Conservation (phyloP, 2,888 invertebrate genomes). For the Operophtera brumata region DNA sequence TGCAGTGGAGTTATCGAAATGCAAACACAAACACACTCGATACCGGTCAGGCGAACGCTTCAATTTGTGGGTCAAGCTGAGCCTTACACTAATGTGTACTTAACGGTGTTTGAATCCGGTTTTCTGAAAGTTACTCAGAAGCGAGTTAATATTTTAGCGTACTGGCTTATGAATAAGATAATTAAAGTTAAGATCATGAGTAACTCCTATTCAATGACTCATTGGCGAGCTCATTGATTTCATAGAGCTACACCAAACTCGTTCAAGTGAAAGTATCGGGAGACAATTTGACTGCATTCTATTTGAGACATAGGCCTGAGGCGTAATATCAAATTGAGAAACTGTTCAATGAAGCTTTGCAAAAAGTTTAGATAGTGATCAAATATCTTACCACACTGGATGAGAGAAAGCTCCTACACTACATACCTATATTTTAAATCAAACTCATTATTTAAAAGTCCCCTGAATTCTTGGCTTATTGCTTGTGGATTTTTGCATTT, state of each 20-base stretch:
- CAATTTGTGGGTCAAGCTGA: conserved; percentile 65
- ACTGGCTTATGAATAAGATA: conserved; percentile 34
- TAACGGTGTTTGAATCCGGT: conserved; percentile 70
- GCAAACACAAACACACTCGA: conserved; percentile 45
- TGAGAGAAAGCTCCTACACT: conserved; percentile 17
- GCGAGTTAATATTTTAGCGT: conserved; percentile 39
- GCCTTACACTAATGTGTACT: conserved; percentile 56
- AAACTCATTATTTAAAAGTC: not conserved
- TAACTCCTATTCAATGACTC: conserved; percentile 20
- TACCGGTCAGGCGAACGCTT: conserved; percentile 40
- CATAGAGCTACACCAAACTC: conserved; percentile 43
- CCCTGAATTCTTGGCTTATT: not conserved
- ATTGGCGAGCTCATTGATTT: conserved; percentile 40
- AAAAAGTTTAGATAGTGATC: conserved; percentile 11
- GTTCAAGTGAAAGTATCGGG: conserved; percentile 58
- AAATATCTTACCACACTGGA: not conserved
- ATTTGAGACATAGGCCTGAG: conserved; percentile 1
- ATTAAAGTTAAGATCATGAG: conserved; percentile 32
- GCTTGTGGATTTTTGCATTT: not conserved
- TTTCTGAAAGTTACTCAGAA: conserved; percentile 43
- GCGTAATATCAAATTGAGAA: conserved; percentile 30
- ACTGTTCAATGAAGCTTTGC: conserved; percentile 20
- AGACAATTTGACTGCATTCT: conserved; percentile 31
- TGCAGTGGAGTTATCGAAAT: conserved; percentile 57
- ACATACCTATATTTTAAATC: not conserved